Conservation (phyloP, 2,113 vertebrate genomes). For the Formicarius rufipectus region DNA sequence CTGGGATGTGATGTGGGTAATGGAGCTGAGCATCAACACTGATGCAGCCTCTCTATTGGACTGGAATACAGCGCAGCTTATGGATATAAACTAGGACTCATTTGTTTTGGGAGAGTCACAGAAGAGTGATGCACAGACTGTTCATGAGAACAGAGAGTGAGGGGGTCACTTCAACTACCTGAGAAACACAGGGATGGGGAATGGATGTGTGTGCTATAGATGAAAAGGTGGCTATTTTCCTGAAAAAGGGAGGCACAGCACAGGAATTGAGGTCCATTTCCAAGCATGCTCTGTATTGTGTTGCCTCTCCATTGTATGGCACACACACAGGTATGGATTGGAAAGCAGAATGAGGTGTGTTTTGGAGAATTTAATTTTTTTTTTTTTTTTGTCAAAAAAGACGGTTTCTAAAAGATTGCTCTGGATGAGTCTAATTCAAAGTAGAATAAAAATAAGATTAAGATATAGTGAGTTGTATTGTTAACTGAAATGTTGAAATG, state of each 20-base stretch:
- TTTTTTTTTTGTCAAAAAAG: not conserved
- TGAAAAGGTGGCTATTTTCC: not conserved
- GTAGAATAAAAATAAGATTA: not conserved
- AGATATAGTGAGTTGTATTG: not conserved
- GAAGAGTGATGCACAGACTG: not conserved
- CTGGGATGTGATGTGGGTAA: not conserved
- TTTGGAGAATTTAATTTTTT: no score
- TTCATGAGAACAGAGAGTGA: not conserved
- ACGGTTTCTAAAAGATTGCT: not conserved
- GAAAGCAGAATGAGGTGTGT: not conserved
- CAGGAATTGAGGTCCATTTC: not conserved
- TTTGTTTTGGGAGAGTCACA: not conserved
- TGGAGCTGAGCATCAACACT: not conserved
- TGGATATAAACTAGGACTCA: fast-evolving
- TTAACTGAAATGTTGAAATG: not conserved
- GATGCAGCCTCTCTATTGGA: not conserved
- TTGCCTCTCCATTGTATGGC: fast-evolving
- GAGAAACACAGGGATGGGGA: not conserved
- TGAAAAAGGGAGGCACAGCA: not conserved
- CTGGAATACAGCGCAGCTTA: not conserved
- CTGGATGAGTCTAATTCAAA: not conserved
- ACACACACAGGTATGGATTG: not conserved
- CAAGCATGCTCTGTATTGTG: not conserved
- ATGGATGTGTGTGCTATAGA: fast-evolving
- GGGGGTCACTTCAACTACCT: not conserved